These are phyloP conservation scores for Nudaria mundana DNA, from an alignment of 2,888 invertebrate species.

Conservation along the genomic window DNA sequence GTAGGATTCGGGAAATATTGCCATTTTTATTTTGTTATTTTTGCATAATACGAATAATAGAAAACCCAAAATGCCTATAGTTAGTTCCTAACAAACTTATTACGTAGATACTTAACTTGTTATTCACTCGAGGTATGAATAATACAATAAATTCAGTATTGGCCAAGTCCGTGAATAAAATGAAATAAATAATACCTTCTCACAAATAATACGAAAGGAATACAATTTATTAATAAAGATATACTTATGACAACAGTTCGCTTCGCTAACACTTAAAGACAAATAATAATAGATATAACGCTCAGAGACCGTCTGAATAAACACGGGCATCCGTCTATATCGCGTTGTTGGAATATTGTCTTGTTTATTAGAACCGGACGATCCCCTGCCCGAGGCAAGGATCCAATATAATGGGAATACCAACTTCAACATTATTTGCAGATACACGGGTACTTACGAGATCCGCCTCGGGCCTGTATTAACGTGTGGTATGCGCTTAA, in stretches of 20 bases:
- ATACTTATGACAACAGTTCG: slow-evolving; percentile 34
- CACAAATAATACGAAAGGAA: slow-evolving; percentile 12
- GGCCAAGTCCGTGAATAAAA: too few relatives aligned
- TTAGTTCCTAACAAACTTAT: too few relatives aligned
- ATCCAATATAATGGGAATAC: slow-evolving; percentile 79
- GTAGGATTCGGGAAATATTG: slow-evolving; percentile 21
- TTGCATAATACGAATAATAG: slow-evolving; percentile 8
- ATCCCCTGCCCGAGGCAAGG: slow-evolving; percentile 67
- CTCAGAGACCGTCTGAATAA: slow-evolving; percentile 46
- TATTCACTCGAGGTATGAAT: too few relatives aligned
- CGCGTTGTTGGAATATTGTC: slow-evolving; percentile 61
- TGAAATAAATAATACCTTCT: background rate
- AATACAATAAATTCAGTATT: too few relatives aligned
- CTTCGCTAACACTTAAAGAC: slow-evolving; percentile 37
- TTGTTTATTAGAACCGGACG: slow-evolving; percentile 76
- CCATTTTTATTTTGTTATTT: slow-evolving; percentile 17
- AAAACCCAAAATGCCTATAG: too few relatives aligned
- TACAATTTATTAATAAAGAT: slow-evolving; percentile 22
- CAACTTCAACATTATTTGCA: slow-evolving; percentile 75
- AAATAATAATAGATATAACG: slow-evolving; percentile 44
- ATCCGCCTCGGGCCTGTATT: slow-evolving; percentile 66
- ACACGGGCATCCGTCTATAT: slow-evolving; percentile 51
- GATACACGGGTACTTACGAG: slow-evolving; percentile 70
- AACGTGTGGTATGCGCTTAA: slow-evolving; percentile 56
- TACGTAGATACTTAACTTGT: too few relatives aligned